Evolutionary conservation across 2,797 vertebrate species (phyloP).

Genomic region (Neopelma chrysocephalum): DNA sequence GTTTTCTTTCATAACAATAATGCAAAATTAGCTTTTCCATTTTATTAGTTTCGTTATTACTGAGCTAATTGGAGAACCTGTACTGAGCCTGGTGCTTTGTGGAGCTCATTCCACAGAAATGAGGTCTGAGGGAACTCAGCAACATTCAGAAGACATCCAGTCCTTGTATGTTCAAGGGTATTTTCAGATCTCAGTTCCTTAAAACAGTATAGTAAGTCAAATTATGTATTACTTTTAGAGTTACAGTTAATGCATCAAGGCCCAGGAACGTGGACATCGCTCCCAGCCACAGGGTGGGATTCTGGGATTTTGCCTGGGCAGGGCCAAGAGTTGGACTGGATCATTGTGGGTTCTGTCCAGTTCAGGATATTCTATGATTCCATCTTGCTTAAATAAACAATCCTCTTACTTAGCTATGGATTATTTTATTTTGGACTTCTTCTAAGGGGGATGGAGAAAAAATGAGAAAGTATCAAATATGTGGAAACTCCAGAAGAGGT

Average conservation of each 20-base stretch:
- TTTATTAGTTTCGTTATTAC: neutral
- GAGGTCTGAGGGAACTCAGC: neutral
- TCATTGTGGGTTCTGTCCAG: neutral
- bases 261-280: fast-evolving
- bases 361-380: neutral
- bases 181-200: neutral
- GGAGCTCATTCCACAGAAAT: neutral
- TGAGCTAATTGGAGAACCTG: neutral
- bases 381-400: neutral
- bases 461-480: neutral
- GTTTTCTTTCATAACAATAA: neutral
- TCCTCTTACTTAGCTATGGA: neutral
- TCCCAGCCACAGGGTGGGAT: neutral
- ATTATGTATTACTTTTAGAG: neutral
- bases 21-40: neutral
- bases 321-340: neutral
- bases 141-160: fast-evolving
- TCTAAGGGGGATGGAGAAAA: neutral
- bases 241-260: neutral
- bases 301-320: neutral
- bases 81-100: neutral
- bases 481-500: neutral
- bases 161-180: neutral
- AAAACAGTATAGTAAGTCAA: neutral
- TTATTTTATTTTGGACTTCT: neutral